Evolutionary conservation across 2,888 invertebrate genomes (phyloP).

Genomic region (Mellilla xanthometata): DNA sequence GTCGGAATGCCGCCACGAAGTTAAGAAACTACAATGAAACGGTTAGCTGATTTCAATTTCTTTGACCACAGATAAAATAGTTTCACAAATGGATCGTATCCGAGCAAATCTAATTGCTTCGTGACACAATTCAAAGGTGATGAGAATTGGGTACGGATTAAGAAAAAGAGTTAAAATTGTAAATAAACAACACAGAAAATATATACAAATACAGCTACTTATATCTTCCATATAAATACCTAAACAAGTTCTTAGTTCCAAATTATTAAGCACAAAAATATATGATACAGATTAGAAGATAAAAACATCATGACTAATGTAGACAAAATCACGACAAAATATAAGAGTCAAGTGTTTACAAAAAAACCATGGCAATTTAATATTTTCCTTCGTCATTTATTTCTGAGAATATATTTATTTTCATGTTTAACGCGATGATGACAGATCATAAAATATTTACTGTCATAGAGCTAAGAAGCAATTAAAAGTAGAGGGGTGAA

Average conservation of each 20-base stretch:
- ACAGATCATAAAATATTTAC: conserved; percentile 9
- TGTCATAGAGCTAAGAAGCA: conserved; percentile 14
- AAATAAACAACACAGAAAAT: too few relatives aligned
- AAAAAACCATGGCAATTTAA: too few relatives aligned
- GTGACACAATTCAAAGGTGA: conserved; percentile 42
- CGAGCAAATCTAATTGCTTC: conserved; percentile 63
- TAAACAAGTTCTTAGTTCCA: too few relatives aligned
- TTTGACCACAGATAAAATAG: conserved; percentile 13
- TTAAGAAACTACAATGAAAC: conserved; percentile 45
- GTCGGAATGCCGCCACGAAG: conserved; percentile 16
- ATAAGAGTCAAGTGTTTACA: too few relatives aligned
- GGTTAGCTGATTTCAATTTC: conserved; percentile 39
- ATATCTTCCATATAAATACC: too few relatives aligned
- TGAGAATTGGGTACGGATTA: too few relatives aligned
- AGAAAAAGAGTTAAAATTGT: too few relatives aligned
- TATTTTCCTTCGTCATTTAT: background rate
- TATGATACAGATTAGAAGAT: too few relatives aligned
- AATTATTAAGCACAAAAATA: too few relatives aligned
- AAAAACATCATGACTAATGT: too few relatives aligned
- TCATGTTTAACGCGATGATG: background rate
- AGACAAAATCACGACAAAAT: too few relatives aligned
- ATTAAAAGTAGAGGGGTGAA: conserved; percentile 10
- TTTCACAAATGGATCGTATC: conserved; percentile 43
- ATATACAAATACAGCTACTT: too few relatives aligned
- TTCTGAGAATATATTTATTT: background rate